phyloP scores from a whole-genome alignment of 2,888 invertebrate genomes.

The Cetonia aurata region DNA sequence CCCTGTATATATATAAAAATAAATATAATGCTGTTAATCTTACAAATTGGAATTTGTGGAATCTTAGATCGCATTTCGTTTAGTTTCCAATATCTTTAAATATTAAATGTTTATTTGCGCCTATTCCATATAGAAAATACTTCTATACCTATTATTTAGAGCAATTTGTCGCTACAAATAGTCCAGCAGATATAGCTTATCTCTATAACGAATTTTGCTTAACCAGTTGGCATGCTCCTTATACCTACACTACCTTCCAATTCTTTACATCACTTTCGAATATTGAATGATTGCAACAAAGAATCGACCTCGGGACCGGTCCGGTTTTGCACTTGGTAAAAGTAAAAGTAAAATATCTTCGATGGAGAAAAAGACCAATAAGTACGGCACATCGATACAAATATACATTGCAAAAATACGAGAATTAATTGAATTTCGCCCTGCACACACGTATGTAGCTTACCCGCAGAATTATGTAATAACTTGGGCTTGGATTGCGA shows the following conservation, averaged over 20 bases:
- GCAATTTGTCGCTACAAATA: no score
- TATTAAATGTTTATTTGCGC: no score
- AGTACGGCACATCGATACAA: background rate
- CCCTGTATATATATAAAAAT: no score
- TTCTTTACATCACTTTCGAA: conserved; percentile 31
- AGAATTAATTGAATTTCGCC: conserved; percentile 4
- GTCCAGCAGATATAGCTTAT: no score
- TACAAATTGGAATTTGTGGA: no score
- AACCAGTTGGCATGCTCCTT: no score
- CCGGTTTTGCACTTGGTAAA: conserved; percentile 39
- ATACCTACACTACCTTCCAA: background rate
- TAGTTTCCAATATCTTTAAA: no score
- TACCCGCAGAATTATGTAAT: conserved; percentile 12
- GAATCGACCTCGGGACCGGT: conserved; percentile 22
- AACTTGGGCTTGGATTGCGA: conserved; percentile 21
- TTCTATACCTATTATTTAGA: no score
- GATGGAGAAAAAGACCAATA: background rate
- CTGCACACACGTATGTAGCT: background rate
- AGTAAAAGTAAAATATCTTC: conserved; percentile 38
- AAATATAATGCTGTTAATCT: no score
- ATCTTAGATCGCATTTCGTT: no score
- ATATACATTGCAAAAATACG: background rate
- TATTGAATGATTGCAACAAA: conserved; percentile 36
- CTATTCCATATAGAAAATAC: no score
- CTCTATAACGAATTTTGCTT: no score